These are phyloP conservation scores for Romanogobio albipinnatus DNA, from an alignment of 2,113 vertebrate species.

Conservation along the genomic window DNA sequence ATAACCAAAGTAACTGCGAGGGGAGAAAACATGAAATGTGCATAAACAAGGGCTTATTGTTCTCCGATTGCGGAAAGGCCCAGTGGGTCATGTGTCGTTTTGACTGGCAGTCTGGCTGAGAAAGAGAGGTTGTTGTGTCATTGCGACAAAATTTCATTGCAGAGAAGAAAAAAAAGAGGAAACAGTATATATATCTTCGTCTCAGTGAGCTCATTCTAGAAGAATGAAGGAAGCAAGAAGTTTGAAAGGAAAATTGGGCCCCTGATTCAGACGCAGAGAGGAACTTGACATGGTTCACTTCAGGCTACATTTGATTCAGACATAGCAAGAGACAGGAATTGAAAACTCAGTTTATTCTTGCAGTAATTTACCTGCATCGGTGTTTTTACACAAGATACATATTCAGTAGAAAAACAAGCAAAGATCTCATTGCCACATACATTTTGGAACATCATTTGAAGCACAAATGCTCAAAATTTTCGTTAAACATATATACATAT, in stretches of 20 bases:
- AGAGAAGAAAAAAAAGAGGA: conserved; percentile 4
- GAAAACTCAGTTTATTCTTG: not conserved
- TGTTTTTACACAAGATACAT: not conserved
- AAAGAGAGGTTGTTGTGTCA: conserved; percentile 20
- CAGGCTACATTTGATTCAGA: conserved; percentile 20
- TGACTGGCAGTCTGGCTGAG: conserved; percentile 41
- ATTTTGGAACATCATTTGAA: not conserved
- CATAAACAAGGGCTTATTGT: conserved; percentile 55
- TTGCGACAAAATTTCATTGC: conserved; percentile 9
- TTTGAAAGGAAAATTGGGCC: conserved; percentile 15
- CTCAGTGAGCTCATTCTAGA: conserved; percentile 33
- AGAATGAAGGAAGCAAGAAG: conserved; percentile 28
- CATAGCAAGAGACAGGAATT: not conserved
- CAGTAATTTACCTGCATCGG: conserved; percentile 6
- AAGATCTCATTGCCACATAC: not conserved
- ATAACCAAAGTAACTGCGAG: conserved; percentile 24
- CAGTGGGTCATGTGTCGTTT: conserved; percentile 52
- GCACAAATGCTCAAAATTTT: not conserved
- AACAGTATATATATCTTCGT: conserved; percentile 17
- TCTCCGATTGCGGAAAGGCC: conserved; percentile 19
- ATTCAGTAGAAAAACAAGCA: not conserved
- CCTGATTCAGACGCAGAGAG: conserved; percentile 18
- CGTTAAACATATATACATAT: not conserved
- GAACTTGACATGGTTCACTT: conserved; percentile 32
- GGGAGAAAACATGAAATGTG: conserved; percentile 28